These are phyloP conservation scores for Metaphire vulgaris DNA, from an alignment of 1,140 invertebrate species.

Conservation along the genomic window DNA sequence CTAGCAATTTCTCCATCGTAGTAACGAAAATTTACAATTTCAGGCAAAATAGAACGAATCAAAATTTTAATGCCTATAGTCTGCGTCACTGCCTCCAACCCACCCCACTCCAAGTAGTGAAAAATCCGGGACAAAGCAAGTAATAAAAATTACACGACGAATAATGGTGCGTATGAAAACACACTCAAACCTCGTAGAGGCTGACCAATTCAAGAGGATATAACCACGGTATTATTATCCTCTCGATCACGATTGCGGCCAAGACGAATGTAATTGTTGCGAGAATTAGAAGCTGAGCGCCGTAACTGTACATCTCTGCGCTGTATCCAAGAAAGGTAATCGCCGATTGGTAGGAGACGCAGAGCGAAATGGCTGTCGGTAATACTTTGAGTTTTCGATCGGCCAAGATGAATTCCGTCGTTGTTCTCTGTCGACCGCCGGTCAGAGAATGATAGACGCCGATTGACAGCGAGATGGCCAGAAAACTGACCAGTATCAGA, in stretches of 20 bases:
- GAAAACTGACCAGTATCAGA: conserved; percentile 10
- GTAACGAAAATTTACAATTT: no score
- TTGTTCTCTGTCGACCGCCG: conserved; percentile 23
- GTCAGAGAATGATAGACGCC: conserved; percentile 23
- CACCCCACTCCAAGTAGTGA: no score
- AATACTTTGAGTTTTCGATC: conserved; percentile 25
- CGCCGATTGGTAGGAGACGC: conserved; percentile 36
- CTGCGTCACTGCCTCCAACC: no score
- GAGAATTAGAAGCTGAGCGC: conserved; percentile 31
- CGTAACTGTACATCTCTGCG: conserved; percentile 35
- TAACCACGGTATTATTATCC: conserved; percentile 33
- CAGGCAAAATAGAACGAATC: no score
- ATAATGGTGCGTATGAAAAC: no score
- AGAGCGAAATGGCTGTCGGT: conserved; percentile 15
- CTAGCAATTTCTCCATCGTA: no score
- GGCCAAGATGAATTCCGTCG: conserved; percentile 20
- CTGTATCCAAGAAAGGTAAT: no score
- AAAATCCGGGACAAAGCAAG: no score
- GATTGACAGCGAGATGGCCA: conserved; percentile 20
- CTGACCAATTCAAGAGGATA: conserved; percentile 36
- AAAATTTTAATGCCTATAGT: no score
- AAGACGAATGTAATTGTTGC: background rate
- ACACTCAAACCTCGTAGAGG: conserved; percentile 32
- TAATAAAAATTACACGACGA: no score
- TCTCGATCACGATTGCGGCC: conserved; percentile 18